phyloP scores from a whole-genome alignment of 2,888 invertebrate genomes.

The Orgyia antiqua region DNA sequence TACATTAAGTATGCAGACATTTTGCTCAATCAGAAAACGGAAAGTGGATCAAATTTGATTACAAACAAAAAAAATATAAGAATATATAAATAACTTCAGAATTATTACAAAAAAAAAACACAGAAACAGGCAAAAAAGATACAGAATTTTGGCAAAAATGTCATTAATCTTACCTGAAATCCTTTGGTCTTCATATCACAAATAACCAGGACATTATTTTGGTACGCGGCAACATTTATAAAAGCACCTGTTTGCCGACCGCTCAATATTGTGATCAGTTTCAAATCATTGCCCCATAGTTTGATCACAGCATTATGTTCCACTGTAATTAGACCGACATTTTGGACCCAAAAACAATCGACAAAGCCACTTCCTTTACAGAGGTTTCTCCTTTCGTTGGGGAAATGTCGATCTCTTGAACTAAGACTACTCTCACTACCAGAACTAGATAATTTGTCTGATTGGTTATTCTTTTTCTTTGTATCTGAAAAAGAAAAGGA shows the following conservation, averaged over 20 bases:
- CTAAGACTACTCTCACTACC: conserved; percentile 48
- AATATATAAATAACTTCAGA: too few species aligned
- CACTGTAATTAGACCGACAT: conserved; percentile 53
- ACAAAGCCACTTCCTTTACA: conserved; percentile 46
- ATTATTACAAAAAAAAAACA: too few species aligned
- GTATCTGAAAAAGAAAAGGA: conserved; percentile 40
- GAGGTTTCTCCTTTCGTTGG: conserved; percentile 40
- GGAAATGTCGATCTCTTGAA: conserved; percentile 46
- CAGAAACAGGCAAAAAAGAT: too few species aligned
- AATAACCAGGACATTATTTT: conserved; percentile 53
- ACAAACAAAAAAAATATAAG: too few species aligned
- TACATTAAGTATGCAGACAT: too few species aligned
- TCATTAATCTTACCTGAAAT: conserved; percentile 60
- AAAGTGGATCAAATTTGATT: too few species aligned
- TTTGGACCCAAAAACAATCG: conserved; percentile 52
- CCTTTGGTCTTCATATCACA: conserved; percentile 53
- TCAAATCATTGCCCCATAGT: conserved; percentile 51
- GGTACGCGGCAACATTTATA: conserved; percentile 52
- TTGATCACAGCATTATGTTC: conserved; percentile 60
- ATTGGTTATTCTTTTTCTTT: conserved; percentile 41
- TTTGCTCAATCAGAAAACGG: too few species aligned
- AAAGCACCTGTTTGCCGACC: conserved; percentile 47
- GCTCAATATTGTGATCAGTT: conserved; percentile 46
- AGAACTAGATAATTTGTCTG: conserved; percentile 46
- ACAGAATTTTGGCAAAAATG: too few species aligned